Evolutionary conservation across 2,797 vertebrate species (phyloP).

Genomic region (Hippoglossus hippoglossus): DNA sequence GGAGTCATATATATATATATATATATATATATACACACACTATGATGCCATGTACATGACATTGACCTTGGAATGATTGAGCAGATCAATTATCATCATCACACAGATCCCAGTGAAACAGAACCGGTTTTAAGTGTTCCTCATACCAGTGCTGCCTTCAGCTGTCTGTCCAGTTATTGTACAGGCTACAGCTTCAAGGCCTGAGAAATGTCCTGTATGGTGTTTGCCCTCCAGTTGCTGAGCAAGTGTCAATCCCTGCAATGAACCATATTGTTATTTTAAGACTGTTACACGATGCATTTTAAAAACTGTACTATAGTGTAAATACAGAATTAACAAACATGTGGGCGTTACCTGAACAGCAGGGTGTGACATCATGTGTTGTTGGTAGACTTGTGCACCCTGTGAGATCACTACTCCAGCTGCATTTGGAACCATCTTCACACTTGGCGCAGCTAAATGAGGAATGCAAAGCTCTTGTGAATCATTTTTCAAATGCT

Average conservation of each 20-base stretch:
- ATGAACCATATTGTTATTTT: slow-evolving; percentile 3
- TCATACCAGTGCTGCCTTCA: slow-evolving; percentile 56
- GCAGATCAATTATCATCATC: neutral
- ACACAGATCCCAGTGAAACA: neutral
- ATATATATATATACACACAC: no score
- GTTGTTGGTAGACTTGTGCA: slow-evolving; percentile 93
- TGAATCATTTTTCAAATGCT: neutral
- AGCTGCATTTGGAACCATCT: slow-evolving; percentile 86
- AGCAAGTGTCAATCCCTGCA: slow-evolving; percentile 67
- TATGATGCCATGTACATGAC: neutral
- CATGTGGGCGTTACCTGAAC: slow-evolving; percentile 69
- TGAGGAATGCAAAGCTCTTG: slow-evolving; percentile 6
- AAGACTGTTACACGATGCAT: neutral
- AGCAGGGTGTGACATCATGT: slow-evolving; percentile 80
- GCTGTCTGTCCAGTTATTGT: slow-evolving; percentile 46
- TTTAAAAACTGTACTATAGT: neutral
- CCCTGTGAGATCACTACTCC: slow-evolving; percentile 93
- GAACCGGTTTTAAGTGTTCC: slow-evolving; percentile 8
- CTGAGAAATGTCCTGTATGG: slow-evolving; percentile 63
- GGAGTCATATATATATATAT: no score
- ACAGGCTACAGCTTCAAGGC: slow-evolving; percentile 49
- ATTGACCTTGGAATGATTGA: neutral
- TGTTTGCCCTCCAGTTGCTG: slow-evolving; percentile 72
- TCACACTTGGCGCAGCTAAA: slow-evolving; percentile 82
- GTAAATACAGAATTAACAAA: neutral